These are phyloP conservation scores for Emmelina monodactyla DNA, from an alignment of 2,888 invertebrate genomes.

Conservation along the genomic window DNA sequence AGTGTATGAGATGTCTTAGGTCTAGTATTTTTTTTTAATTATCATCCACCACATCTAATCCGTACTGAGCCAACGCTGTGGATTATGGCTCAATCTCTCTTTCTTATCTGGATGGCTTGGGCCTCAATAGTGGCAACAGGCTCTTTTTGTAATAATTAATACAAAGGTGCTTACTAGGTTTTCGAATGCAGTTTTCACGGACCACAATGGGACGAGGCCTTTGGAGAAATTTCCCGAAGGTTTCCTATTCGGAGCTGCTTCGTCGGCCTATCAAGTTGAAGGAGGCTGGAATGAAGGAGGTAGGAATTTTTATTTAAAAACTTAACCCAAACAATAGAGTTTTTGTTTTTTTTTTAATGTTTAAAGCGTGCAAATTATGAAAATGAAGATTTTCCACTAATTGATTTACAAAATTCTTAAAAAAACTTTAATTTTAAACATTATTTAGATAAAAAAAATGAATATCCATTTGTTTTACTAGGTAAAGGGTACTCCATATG, in stretches of 20 bases:
- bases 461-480: conserved; percentile 37
- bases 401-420: conserved; percentile 18
- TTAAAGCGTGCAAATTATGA: neutral
- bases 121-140: too few species aligned
- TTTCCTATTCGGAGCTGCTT: conserved; percentile 34
- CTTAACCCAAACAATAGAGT: neutral
- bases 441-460: conserved; percentile 34
- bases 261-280: conserved; percentile 57
- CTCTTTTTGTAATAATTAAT: too few species aligned
- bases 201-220: too few species aligned
- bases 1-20: too few species aligned
- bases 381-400: neutral
- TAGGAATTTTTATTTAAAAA: conserved; percentile 17
- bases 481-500: conserved; percentile 65
- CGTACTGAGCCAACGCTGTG: too few species aligned
- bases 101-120: too few species aligned
- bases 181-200: too few species aligned
- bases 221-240: conserved; percentile 27
- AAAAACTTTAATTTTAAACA: neutral
- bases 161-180: too few species aligned
- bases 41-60: too few species aligned
- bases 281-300: conserved; percentile 58
- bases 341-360: neutral
- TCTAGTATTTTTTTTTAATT: too few species aligned
- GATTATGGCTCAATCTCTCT: too few species aligned